Evolutionary conservation across 2,888 invertebrate genomes (phyloP).

Genomic region (Cheilosia pagana): DNA sequence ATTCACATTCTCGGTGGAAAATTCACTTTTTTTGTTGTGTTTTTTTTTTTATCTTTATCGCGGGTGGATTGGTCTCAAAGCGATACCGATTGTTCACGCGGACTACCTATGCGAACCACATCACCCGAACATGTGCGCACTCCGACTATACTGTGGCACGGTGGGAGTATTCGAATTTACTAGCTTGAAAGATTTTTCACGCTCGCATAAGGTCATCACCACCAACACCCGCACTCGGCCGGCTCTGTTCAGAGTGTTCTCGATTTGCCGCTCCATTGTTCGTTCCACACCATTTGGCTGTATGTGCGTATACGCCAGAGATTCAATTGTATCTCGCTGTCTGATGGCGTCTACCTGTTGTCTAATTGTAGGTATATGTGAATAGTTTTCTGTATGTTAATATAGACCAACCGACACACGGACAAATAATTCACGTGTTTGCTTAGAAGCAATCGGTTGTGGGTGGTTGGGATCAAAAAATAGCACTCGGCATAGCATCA

Average conservation of each 20-base stretch:
- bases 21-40: slow-evolving; percentile 4
- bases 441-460: slow-evolving; percentile 27
- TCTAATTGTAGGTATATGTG: slow-evolving; percentile 37
- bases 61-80: slow-evolving; percentile 6
- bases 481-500: slow-evolving; percentile 5
- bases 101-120: slow-evolving; percentile 35
- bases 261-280: slow-evolving; percentile 50
- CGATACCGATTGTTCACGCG: slow-evolving; percentile 10
- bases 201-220: slow-evolving; percentile 44
- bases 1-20: slow-evolving; percentile 27
- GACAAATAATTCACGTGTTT: slow-evolving; percentile 37
- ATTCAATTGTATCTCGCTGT: slow-evolving; percentile 18
- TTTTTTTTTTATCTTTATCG: slow-evolving; percentile 6
- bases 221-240: slow-evolving; percentile 36
- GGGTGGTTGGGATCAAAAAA: slow-evolving; percentile 2
- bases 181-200: slow-evolving; percentile 57
- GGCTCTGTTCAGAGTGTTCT: slow-evolving; percentile 36
- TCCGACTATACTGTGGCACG: slow-evolving; percentile 37
- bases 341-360: slow-evolving; percentile 61
- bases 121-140: slow-evolving; percentile 60
- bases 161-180: slow-evolving; percentile 14
- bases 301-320: background rate
- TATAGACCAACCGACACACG: slow-evolving; percentile 18
- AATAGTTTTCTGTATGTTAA: slow-evolving; percentile 10
- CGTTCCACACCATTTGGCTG: slow-evolving; percentile 42